Percentiles rank a stretch among this genome's conserved stretches.
Conservation (phyloP, 2,113 vertebrate genomes). For the Apeltes quadracus region DNA sequence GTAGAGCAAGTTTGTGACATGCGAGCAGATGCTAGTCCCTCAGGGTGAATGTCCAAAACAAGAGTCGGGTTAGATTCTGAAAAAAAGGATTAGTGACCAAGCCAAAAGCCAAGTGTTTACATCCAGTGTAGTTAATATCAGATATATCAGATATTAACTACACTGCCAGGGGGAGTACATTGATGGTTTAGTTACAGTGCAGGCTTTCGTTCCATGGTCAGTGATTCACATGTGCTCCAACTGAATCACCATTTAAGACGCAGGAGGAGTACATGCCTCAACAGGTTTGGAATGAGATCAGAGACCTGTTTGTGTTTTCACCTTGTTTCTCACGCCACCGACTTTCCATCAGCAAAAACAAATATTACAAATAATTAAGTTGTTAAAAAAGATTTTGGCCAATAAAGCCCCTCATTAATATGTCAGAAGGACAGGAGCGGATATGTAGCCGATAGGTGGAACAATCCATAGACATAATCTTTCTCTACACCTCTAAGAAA, state of each 20-base stretch:
- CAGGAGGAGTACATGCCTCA: neutral
- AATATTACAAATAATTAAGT: too few species aligned
- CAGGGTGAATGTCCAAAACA: rapidly evolving
- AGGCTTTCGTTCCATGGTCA: rapidly evolving
- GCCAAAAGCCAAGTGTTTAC: neutral
- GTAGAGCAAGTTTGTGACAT: neutral
- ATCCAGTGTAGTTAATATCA: neutral
- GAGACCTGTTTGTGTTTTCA: neutral
- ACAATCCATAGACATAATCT: neutral
- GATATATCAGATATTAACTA: too few species aligned
- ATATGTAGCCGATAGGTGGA: neutral
- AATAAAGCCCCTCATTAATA: neutral
- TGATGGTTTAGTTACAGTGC: neutral
- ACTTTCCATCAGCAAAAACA: too few species aligned
- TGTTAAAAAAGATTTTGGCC: neutral
- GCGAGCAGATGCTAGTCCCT: neutral
- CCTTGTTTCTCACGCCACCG: neutral
- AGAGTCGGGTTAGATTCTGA: neutral
- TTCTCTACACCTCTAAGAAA: neutral
- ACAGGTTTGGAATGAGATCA: neutral
- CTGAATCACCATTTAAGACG: rapidly evolving
- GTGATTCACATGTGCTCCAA: neutral
- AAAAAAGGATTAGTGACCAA: neutral
- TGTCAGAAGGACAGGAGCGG: neutral
- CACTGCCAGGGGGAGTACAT: neutral